Conservation (phyloP, 2,113 vertebrate species). For the Anas platyrhynchos region DNA sequence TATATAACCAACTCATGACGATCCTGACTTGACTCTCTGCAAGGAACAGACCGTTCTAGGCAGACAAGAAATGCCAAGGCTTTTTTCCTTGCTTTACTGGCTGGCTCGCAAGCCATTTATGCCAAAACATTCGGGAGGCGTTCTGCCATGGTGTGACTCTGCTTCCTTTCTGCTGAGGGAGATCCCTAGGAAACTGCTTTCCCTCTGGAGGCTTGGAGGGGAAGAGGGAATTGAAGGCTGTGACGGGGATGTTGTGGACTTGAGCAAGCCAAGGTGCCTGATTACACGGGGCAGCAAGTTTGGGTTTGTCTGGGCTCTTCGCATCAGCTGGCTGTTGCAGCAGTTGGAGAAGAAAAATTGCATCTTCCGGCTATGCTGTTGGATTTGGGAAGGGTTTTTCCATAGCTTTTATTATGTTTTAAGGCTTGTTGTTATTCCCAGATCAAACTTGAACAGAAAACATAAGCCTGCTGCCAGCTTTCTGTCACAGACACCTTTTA, state of each 20-base stretch:
- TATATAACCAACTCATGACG: background rate
- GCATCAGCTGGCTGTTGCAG: background rate
- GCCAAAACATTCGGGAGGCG: background rate
- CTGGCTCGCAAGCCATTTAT: background rate
- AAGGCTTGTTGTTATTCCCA: slow-evolving; percentile 26
- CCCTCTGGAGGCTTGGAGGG: background rate
- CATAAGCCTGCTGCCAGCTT: slow-evolving; percentile 37
- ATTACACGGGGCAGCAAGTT: background rate
- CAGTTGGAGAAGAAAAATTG: background rate
- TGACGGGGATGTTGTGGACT: background rate
- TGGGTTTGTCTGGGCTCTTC: background rate
- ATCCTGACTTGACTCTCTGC: background rate
- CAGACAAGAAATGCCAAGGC: background rate
- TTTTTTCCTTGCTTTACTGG: background rate
- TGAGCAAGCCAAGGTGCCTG: background rate
- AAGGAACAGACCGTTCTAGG: background rate
- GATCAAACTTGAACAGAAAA: slow-evolving; percentile 53
- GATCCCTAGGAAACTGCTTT: background rate
- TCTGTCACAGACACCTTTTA: slow-evolving; percentile 66
- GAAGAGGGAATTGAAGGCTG: background rate
- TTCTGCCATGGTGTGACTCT: background rate
- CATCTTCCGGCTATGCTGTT: slow-evolving; percentile 16
- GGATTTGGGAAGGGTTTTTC: slow-evolving; percentile 61
- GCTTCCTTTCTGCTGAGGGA: background rate
- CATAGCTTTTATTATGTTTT: slow-evolving; percentile 56